Evolutionary conservation across 2,888 invertebrate genomes (phyloP), one percentile per base, ranked within the genome.

Genomic region (Pseudoips prasinana): DNA sequence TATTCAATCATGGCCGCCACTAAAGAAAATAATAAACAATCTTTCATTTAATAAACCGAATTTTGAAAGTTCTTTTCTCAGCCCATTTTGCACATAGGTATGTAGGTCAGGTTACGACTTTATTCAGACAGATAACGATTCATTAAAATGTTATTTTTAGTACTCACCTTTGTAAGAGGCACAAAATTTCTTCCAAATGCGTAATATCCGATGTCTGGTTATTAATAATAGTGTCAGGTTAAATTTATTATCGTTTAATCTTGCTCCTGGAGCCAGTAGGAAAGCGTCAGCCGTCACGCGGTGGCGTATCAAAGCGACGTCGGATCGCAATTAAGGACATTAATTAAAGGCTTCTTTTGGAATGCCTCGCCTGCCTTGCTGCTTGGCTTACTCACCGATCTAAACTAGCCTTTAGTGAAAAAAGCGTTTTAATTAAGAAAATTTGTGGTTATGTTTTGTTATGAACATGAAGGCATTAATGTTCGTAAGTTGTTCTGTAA

Each of bases 271-370:
- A 39, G 35, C 23, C 29, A 14, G 20, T 26, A 27, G 10, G n/a
- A n/a, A 8, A 43, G 40, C 48, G 47, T 29, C 39, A 42, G 35
- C 33, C 39, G 39, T 44, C 39, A 33, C 46, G 55, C 44, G 43
- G 50, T 49, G 30, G 48, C 63, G 59, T 60, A 52, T 73, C 72
- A 79, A 79, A 80, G 80, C 65, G 64, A 65, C 68, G 62, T 46
- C 63, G 71, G 64, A 66, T 74, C 60, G 82, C 80, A 85, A 82
- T 83, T 83, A 83, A 73, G 69, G 64, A 82, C 78, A 76, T 82
- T 85, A 83, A 84, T 84, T 80, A 84, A 72, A 73, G 67, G 58
- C 68, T 72, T 72, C 74, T 76, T 77, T 69, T 59, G 64, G 56
- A 53, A 60, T 57, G 44, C 46, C 56, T 60, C 58, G 60, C 46